Conservation (phyloP, 2,888 invertebrate genomes). For the Callyntrura sp. region DNA sequence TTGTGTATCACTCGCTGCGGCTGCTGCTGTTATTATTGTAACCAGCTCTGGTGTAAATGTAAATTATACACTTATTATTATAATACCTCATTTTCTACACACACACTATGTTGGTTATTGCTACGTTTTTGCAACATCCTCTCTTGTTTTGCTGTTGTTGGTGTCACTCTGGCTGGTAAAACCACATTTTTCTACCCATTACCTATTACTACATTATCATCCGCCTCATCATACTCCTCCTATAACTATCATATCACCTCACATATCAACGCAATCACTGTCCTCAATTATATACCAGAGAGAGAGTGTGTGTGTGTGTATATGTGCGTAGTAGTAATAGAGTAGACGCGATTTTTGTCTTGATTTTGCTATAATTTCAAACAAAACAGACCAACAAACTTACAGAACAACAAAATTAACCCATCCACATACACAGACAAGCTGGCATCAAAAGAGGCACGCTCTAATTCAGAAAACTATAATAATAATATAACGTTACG, state of each 20-base stretch:
- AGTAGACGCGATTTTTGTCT: not conserved
- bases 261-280: not conserved
- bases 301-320: not conserved
- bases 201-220: constrained; percentile 24
- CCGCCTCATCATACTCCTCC: not conserved
- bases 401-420: not conserved
- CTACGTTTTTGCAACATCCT: not conserved
- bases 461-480: constrained; percentile 50
- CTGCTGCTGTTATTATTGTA: no score
- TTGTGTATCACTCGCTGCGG: not conserved
- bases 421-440: no score
- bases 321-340: no score
- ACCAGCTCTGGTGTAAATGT: not conserved
- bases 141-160: not conserved
- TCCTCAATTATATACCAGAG: constrained; percentile 12
- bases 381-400: not conserved
- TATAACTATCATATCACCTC: not conserved
- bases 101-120: not conserved
- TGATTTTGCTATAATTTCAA: constrained; percentile 5
- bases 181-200: not conserved
- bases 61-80: not conserved
- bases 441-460: constrained; percentile 17
- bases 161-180: constrained; percentile 28
- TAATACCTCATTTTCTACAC: constrained; percentile 6
- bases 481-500: not conserved